Percentiles rank a stretch among this genome's conserved stretches.
These are phyloP conservation scores for Ecdyonurus torrentis DNA, from an alignment of 2,888 invertebrate species.

Conservation along the genomic window DNA sequence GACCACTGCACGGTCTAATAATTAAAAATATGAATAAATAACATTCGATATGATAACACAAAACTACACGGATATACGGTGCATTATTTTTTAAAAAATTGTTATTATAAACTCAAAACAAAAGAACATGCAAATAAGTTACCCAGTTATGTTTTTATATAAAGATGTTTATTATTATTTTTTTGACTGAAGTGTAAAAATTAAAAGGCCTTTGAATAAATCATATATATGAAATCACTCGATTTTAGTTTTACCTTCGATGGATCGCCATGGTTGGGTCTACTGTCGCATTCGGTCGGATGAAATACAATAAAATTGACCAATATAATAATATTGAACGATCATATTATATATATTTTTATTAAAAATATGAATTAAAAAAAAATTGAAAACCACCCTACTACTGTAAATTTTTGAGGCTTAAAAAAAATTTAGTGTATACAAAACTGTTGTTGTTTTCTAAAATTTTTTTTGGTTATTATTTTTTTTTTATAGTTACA, in stretches of 20 bases:
- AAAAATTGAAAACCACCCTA: not conserved
- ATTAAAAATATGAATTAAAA: not conserved
- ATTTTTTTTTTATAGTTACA: not conserved
- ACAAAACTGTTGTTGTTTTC: not conserved
- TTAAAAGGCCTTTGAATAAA: not conserved
- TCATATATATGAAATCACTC: not conserved
- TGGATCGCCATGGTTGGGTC: constrained; percentile 1
- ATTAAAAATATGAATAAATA: no score
- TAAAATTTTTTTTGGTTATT: not conserved
- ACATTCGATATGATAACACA: no score
- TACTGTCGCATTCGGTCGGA: not conserved
- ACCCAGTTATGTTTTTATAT: no score
- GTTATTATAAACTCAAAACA: no score
- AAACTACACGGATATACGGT: no score
- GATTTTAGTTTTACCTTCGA: not conserved
- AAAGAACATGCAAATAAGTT: no score
- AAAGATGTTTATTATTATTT: no score
- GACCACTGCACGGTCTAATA: no score
- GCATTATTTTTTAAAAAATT: no score
- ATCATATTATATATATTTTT: no score
- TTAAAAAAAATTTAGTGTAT: not conserved
- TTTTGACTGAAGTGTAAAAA: no score
- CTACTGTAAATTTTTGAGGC: not conserved
- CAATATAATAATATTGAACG: no score
- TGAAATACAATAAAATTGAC: not conserved